Conservation (phyloP, 2,797 vertebrate species). For the Tangara arthus region DNA sequence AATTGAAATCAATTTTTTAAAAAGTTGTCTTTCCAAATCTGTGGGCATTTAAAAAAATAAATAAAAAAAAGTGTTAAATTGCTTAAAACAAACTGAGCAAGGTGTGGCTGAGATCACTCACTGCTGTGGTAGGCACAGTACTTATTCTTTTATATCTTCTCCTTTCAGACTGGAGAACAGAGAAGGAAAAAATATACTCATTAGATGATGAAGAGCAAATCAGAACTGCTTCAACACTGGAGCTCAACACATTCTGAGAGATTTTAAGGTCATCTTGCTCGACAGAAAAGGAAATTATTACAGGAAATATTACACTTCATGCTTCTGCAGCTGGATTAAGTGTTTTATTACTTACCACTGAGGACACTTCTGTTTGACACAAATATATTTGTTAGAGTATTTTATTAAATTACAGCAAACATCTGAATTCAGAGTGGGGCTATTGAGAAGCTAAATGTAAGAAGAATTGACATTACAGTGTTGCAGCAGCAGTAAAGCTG, state of each 20-base stretch:
- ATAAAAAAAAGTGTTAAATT: neutral
- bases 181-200: neutral
- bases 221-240: neutral
- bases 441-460: slow-evolving; percentile 46
- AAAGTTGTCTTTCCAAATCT: neutral
- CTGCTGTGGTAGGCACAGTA: fast-evolving
- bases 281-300: slow-evolving; percentile 29
- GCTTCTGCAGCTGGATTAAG: slow-evolving; percentile 55
- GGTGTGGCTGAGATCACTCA: neutral
- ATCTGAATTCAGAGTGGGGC: slow-evolving; percentile 62
- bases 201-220: slow-evolving; percentile 10
- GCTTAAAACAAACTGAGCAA: neutral
- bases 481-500: slow-evolving; percentile 44
- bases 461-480: slow-evolving; percentile 36
- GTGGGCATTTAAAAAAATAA: neutral
- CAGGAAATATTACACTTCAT: slow-evolving; percentile 46
- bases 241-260: neutral
- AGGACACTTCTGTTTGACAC: slow-evolving; percentile 58
- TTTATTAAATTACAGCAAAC: slow-evolving; percentile 64
- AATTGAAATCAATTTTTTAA: neutral
- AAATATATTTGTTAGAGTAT: slow-evolving; percentile 59
- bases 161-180: neutral
- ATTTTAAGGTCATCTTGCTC: slow-evolving; percentile 31
- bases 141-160: neutral
- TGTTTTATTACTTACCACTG: slow-evolving; percentile 61